Conservation (phyloP, 2,888 invertebrate species). For the Carpatolechia fugitivella region DNA sequence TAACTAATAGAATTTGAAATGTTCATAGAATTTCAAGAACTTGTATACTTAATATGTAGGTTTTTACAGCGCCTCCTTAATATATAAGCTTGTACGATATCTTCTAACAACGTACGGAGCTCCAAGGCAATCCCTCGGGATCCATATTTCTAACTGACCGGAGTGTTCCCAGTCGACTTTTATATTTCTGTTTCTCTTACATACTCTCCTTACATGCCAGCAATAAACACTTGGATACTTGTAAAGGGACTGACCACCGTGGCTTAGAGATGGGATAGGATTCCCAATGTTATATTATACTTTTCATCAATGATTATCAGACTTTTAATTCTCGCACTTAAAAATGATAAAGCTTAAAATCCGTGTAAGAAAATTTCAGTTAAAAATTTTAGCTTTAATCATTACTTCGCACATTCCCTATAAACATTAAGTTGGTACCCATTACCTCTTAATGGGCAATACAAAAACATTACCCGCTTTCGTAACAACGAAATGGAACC, state of each 20-base stretch:
- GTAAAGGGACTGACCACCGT: conserved; percentile 4
- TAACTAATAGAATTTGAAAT: too few relatives aligned
- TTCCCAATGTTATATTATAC: background rate
- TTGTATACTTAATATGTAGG: too few relatives aligned
- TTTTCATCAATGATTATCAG: background rate
- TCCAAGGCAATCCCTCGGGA: conserved; percentile 17
- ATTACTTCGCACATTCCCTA: background rate
- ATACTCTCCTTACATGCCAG: conserved; percentile 1
- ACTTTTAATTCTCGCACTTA: too few relatives aligned
- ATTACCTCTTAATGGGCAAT: background rate
- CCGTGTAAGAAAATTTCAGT: too few relatives aligned
- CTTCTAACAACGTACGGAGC: conserved; percentile 15
- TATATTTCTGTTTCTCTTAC: conserved; percentile 12
- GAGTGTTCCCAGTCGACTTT: conserved; percentile 17
- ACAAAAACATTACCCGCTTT: background rate
- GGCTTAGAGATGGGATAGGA: background rate
- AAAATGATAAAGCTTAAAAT: too few relatives aligned
- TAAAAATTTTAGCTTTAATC: background rate
- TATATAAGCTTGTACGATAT: conserved; percentile 19
- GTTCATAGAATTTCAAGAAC: too few relatives aligned
- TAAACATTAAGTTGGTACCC: background rate
- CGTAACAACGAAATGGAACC: background rate
- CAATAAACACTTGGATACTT: conserved; percentile 15
- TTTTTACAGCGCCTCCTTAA: too few relatives aligned
- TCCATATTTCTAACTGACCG: conserved; percentile 26